These are phyloP conservation scores for Nymphicus hollandicus DNA, from an alignment of 2,113 vertebrate genomes.

Conservation along the genomic window DNA sequence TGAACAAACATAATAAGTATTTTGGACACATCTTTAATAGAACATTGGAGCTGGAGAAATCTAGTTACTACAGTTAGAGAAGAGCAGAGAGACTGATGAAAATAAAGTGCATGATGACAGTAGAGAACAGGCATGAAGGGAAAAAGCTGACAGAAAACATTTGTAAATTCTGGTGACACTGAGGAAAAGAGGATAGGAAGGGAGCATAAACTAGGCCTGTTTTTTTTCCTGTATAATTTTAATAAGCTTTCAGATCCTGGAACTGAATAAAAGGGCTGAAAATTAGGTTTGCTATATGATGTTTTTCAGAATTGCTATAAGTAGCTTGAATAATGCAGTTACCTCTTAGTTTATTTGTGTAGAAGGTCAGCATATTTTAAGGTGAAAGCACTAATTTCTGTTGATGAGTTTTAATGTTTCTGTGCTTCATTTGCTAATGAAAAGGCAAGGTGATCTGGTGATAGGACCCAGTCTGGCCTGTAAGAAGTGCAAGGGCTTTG, in stretches of 20 bases:
- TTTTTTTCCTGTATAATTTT: background rate
- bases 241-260: background rate
- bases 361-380: background rate
- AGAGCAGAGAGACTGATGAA: slow-evolving; percentile 8
- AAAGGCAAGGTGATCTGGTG: background rate
- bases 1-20: background rate
- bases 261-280: background rate
- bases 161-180: slow-evolving; percentile 3
- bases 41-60: slow-evolving; percentile 18
- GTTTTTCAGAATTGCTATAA: background rate
- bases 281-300: background rate
- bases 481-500: background rate
- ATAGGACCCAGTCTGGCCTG: background rate
- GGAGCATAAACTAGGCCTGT: background rate
- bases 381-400: background rate
- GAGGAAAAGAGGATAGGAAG: background rate
- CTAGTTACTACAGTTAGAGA: slow-evolving; percentile 22
- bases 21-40: slow-evolving; percentile 24
- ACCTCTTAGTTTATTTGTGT: background rate
- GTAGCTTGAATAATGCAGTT: background rate
- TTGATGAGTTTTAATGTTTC: background rate
- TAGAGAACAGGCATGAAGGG: background rate
- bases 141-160: slow-evolving; percentile 35
- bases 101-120: slow-evolving; percentile 26
- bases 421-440: background rate